A percentile compares a stretch with the other conserved stretches of the same genome.
Evolutionary conservation across 30 jellyfish, hydroid and myxozoan species (phyloP).

Genomic region (Cassiopea andromeda): DNA sequence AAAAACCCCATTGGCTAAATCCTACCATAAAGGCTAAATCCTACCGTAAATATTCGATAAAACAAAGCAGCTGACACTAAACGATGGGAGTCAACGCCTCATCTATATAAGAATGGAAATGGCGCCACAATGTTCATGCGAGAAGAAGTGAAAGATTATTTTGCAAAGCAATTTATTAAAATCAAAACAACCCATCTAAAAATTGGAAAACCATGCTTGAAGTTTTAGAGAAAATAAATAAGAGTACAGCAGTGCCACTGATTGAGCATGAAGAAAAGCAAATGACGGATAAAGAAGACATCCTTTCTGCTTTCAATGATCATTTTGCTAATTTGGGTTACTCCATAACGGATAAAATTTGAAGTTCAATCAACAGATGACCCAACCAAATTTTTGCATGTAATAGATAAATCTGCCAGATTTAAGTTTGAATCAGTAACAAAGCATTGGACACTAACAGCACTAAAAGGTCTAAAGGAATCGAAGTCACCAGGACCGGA

Average conservation of each 20-base stretch:
- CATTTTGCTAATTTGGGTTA: no score
- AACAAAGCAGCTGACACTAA: neutral
- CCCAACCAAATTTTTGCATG: neutral
- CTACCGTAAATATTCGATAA: neutral
- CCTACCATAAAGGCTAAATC: constrained; percentile 4
- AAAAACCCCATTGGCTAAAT: constrained; percentile 45
- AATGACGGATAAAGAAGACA: neutral
- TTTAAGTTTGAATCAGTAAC: no score
- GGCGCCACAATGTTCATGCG: constrained; percentile 7
- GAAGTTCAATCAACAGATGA: constrained; percentile 32
- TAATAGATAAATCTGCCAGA: no score
- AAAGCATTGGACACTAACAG: no score
- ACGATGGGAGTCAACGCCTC: neutral
- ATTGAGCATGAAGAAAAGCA: constrained; percentile 1
- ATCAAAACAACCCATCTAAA: constrained; percentile 25
- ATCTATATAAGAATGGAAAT: constrained; percentile 2
- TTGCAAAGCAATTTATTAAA: constrained; percentile 9
- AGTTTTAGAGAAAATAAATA: neutral
- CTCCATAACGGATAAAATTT: constrained; percentile 6
- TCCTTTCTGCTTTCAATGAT: constrained; percentile 12
- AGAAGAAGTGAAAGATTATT: constrained; percentile 18
- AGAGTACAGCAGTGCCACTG: neutral
- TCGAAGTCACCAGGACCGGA: neutral
- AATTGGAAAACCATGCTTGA: neutral
- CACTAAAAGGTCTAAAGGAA: no score